Evolutionary conservation across 2,113 vertebrate species (phyloP).

Genomic region (Falcunculus frontatus): DNA sequence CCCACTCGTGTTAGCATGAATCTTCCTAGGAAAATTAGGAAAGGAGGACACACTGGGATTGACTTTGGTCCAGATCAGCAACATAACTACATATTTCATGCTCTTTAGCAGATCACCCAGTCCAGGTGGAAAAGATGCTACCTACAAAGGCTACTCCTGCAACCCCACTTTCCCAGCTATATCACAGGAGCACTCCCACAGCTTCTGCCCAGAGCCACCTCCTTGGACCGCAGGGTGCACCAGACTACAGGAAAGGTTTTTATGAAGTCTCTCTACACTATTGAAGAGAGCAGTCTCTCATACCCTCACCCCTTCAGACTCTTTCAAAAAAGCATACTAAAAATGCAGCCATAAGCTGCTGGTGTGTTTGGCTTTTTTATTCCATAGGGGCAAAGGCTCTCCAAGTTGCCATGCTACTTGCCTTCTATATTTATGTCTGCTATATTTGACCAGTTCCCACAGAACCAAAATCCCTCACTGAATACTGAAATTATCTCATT

Average conservation of each 20-base stretch:
- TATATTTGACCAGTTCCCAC: conserved; percentile 22
- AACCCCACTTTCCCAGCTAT: neutral
- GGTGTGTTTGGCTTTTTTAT: neutral
- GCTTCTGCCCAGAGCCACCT: neutral
- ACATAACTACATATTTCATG: neutral
- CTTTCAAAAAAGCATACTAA: neutral
- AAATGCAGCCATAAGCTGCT: neutral
- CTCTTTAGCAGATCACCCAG: neutral
- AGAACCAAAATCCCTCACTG: neutral
- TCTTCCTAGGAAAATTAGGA: neutral
- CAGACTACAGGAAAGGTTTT: neutral
- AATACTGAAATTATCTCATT: neutral
- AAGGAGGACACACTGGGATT: neutral
- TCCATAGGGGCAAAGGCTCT: neutral
- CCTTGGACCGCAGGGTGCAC: accelerated
- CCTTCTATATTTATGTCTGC: conserved; percentile 1
- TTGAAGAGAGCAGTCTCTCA: neutral
- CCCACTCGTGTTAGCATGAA: neutral
- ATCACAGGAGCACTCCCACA: neutral
- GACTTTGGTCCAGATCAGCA: neutral
- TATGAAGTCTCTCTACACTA: neutral
- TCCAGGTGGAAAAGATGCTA: neutral
- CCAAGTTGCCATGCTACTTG: neutral
- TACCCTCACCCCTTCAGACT: neutral
- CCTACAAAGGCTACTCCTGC: neutral